Conservation (phyloP, 2,797 vertebrate genomes). For the Arrhamphus sclerolepis region DNA sequence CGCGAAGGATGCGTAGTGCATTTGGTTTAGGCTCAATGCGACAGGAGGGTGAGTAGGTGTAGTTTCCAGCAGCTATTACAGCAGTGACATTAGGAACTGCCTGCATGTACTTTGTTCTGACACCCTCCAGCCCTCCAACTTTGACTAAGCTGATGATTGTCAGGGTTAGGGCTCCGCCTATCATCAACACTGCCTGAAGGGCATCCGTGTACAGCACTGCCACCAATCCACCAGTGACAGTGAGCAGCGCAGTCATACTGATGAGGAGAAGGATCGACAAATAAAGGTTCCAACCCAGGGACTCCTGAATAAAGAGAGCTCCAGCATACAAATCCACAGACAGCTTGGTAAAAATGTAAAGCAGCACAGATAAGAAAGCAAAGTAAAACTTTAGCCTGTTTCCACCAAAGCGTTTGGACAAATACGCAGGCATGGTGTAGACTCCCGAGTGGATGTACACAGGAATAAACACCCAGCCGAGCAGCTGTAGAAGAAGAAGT, state of each 20-base stretch:
- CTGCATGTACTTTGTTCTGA: conserved; percentile 94
- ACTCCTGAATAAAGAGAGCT: conserved; percentile 98
- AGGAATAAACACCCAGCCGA: conserved; percentile 98
- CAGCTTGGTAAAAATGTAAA: conserved; percentile 98
- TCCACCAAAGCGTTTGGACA: conserved; percentile 95
- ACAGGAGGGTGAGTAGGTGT: conserved; percentile 88
- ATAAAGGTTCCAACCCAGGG: conserved; percentile 97
- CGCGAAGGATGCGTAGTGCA: conserved; percentile 88
- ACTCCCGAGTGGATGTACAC: conserved; percentile 97
- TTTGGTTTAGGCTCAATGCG: conserved; percentile 90
- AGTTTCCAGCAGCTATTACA: conserved; percentile 88
- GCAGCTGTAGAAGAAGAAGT: conserved; percentile 94
- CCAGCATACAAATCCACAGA: conserved; percentile 98
- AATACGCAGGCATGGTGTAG: conserved; percentile 98
- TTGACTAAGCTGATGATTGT: conserved; percentile 90
- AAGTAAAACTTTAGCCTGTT: conserved; percentile 96
- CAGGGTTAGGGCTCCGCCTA: conserved; percentile 92
- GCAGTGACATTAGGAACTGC: conserved; percentile 91
- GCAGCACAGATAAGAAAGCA: conserved; percentile 90
- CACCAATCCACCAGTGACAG: conserved; percentile 93
- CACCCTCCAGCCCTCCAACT: conserved; percentile 93
- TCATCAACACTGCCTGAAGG: conserved; percentile 97
- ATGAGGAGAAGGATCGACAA: conserved; percentile 94
- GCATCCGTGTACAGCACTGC: conserved; percentile 98
- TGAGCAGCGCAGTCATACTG: conserved; percentile 93